phyloP scores from a whole-genome alignment of 1,140 invertebrate species.

The Scaptomyza graminum region DNA sequence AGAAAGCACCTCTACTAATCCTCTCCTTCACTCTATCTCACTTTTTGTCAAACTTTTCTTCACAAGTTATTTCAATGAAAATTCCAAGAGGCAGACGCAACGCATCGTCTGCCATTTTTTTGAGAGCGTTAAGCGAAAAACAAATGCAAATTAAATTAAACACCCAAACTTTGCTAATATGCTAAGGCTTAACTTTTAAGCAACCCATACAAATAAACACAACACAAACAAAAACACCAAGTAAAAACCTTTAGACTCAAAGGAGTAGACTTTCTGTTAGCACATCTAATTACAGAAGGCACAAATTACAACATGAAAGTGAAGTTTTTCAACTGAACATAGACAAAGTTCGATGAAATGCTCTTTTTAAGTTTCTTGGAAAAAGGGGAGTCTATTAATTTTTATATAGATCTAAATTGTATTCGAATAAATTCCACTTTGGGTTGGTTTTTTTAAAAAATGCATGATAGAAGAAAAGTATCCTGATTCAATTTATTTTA shows the following conservation, averaged over 20 bases:
- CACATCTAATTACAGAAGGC: constrained; percentile 68
- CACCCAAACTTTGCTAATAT: constrained; percentile 76
- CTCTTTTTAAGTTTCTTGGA: background rate
- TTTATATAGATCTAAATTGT: too few relatives aligned
- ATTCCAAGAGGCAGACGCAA: constrained; percentile 45
- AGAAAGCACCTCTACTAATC: background rate
- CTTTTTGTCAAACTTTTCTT: background rate
- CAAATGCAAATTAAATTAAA: constrained; percentile 75
- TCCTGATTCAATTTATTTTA: too few relatives aligned
- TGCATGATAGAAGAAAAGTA: too few relatives aligned
- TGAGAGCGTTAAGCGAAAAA: constrained; percentile 27
- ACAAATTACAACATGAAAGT: constrained; percentile 51
- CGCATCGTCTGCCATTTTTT: constrained; percentile 29
- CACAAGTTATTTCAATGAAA: constrained; percentile 46
- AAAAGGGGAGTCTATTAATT: background rate
- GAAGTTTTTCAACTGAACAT: constrained; percentile 14
- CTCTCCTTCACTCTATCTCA: background rate
- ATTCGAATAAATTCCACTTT: too few relatives aligned
- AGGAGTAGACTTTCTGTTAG: constrained; percentile 29
- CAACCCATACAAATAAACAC: constrained; percentile 4
- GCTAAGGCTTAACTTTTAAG: constrained; percentile 58
- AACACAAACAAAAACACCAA: background rate
- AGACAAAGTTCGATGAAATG: constrained; percentile 4
- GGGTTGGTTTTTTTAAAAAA: too few relatives aligned
- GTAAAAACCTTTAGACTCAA: background rate